These are phyloP conservation scores for Pocillopora grandis DNA, from an alignment of 92 coral and sea anemone species.

Conservation along the genomic window DNA sequence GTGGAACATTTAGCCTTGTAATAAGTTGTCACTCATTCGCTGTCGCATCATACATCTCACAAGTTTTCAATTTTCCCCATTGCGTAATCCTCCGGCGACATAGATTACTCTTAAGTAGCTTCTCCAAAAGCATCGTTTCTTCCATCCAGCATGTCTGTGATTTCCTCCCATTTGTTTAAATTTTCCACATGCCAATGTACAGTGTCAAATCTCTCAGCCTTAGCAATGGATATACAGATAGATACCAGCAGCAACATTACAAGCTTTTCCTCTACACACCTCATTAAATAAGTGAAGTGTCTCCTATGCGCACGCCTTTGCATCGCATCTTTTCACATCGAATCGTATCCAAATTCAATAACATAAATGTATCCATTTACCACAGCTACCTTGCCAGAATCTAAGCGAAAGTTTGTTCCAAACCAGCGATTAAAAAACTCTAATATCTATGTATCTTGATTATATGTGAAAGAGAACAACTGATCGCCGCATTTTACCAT, in stretches of 20 bases:
- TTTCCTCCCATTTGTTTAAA: no score
- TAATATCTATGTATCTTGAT: not conserved
- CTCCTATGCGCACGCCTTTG: no score
- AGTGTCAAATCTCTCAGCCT: not conserved
- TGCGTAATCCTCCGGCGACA: no score
- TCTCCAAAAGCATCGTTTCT: not conserved
- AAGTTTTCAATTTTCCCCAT: no score
- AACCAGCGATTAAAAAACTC: not conserved
- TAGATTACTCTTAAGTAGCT: not conserved
- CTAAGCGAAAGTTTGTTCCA: no score
- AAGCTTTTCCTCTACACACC: no score
- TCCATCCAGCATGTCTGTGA: no score
- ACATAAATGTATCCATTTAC: not conserved
- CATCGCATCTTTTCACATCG: not conserved
- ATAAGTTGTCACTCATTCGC: not conserved
- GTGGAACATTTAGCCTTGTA: no score
- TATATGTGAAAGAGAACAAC: not conserved
- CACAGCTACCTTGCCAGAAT: not conserved
- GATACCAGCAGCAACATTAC: no score
- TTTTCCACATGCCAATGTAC: no score
- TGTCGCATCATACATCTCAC: not conserved
- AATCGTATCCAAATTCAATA: not conserved
- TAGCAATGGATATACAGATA: not conserved
- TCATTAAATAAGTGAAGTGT: no score
- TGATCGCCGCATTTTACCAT: conserved; percentile 5